phyloP scores from a whole-genome alignment of 2,113 vertebrate genomes.

The Cariama cristata region DNA sequence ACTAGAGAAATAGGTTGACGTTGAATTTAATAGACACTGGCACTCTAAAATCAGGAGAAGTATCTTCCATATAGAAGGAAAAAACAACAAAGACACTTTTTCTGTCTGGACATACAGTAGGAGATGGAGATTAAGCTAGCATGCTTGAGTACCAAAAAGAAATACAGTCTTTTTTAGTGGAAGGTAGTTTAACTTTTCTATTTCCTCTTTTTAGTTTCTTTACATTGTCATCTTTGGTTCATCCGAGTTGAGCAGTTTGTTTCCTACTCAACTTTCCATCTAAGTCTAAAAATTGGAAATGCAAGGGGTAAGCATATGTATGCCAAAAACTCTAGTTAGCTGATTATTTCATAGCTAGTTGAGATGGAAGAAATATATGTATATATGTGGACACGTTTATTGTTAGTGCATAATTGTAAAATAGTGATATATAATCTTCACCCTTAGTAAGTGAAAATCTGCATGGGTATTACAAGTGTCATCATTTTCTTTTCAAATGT shows the following conservation, averaged over 20 bases:
- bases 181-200: neutral
- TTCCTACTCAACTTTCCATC: neutral
- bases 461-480: neutral
- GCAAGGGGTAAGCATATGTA: neutral
- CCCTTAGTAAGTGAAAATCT: neutral
- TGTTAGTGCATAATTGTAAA: neutral
- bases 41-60: neutral
- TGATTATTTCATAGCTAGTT: neutral
- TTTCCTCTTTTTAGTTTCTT: neutral
- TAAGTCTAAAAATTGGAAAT: neutral
- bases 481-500: neutral
- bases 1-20: neutral
- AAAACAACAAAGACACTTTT: neutral
- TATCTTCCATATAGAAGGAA: neutral
- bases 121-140: neutral
- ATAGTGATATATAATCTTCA: neutral
- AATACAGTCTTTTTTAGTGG: neutral
- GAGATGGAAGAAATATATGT: neutral
- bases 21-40: neutral
- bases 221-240: neutral
- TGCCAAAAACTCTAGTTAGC: neutral
- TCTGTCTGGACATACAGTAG: neutral
- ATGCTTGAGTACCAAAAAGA: neutral
- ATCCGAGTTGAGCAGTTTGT: neutral
- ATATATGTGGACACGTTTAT: neutral